Conservation (phyloP, 2,113 vertebrate species). For the Periophthalmus modestus region DNA sequence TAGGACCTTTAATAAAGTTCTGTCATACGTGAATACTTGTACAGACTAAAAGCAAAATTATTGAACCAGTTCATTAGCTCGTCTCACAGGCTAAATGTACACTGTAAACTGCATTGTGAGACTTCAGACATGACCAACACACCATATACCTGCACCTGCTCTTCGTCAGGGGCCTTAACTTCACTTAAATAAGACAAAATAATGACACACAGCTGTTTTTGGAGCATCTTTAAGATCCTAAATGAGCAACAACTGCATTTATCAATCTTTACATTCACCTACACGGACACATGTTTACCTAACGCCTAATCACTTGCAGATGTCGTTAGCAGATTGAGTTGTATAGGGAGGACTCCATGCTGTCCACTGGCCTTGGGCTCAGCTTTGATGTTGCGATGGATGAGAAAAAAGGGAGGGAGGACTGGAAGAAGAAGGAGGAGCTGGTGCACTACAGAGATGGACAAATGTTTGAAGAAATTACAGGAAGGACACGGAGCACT, state of each 20-base stretch:
- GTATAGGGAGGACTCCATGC: constrained; percentile 42
- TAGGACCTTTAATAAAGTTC: too few species aligned
- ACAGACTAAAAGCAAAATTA: background rate
- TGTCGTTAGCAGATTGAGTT: constrained; percentile 1
- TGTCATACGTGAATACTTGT: background rate
- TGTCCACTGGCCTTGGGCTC: constrained; percentile 42
- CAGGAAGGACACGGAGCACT: constrained; percentile 12
- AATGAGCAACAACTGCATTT: background rate
- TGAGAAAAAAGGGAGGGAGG: constrained; percentile 14
- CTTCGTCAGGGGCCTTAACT: background rate
- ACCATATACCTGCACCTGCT: background rate
- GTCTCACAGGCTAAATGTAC: background rate
- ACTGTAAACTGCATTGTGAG: background rate
- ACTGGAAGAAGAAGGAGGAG: background rate
- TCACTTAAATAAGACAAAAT: background rate
- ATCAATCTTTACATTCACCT: background rate
- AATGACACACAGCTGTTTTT: background rate
- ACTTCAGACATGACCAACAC: background rate
- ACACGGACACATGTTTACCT: background rate
- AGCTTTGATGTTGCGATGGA: constrained; percentile 54
- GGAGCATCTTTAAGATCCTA: background rate
- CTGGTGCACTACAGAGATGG: background rate
- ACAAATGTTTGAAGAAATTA: constrained; percentile 9
- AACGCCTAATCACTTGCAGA: constrained; percentile 27
- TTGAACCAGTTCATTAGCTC: background rate